Conservation (phyloP, 2,113 vertebrate genomes). For the Chaetorhynchus papuensis region DNA sequence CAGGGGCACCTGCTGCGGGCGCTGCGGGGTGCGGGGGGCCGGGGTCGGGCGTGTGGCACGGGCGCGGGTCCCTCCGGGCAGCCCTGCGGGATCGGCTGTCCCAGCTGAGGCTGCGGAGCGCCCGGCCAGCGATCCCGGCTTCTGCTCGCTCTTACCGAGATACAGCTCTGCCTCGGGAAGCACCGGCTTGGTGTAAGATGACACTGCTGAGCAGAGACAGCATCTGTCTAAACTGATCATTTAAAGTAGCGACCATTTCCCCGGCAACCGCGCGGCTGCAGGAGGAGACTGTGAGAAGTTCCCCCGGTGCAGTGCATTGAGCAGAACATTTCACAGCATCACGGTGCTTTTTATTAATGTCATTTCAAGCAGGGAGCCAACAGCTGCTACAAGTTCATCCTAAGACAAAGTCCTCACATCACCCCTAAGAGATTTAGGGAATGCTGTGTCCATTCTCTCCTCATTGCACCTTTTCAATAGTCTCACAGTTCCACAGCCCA, state of each 20-base stretch:
- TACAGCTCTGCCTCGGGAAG: background rate
- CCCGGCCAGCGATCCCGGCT: background rate
- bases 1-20: background rate
- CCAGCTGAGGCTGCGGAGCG: fast-evolving
- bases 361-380: background rate
- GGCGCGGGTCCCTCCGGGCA: background rate
- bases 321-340: background rate
- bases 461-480: background rate
- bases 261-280: background rate
- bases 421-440: background rate
- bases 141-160: fast-evolving
- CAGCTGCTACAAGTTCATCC: background rate
- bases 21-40: background rate
- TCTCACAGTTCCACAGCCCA: background rate
- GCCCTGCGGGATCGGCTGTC: background rate
- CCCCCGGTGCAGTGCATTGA: background rate
- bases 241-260: background rate
- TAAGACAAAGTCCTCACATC: background rate
- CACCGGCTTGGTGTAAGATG: fast-evolving
- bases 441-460: background rate
- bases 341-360: background rate
- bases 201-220: background rate
- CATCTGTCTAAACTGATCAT: background rate
- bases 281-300: background rate
- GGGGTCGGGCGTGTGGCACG: background rate